phyloP scores from a whole-genome alignment of 2,797 vertebrate species.

The Tokudaia muenninki region DNA sequence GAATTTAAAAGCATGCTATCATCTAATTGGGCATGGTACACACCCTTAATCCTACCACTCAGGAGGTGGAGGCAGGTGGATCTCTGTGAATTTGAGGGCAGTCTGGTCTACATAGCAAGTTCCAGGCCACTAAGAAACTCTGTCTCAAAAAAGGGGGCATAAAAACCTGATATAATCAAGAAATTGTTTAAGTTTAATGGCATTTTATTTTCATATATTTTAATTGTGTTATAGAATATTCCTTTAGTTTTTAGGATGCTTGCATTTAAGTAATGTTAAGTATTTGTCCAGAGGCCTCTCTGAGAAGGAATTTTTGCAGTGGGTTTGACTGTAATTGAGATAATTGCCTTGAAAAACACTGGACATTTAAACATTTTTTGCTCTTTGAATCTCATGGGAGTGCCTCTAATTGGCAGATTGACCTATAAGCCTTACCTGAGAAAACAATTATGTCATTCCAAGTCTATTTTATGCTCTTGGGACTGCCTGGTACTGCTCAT shows the following conservation, averaged over 20 bases:
- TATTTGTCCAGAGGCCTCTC: neutral
- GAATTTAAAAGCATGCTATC: neutral
- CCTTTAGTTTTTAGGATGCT: neutral
- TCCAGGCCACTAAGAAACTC: neutral
- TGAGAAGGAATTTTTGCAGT: neutral
- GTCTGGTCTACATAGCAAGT: neutral
- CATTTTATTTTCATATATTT: neutral
- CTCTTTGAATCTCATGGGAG: neutral
- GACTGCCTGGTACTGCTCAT: neutral
- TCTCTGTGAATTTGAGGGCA: neutral
- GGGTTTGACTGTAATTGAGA: neutral
- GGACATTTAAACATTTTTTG: neutral
- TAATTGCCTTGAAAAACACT: neutral
- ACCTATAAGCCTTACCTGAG: neutral
- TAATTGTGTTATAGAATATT: neutral
- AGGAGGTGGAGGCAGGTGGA: neutral
- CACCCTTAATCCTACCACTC: neutral
- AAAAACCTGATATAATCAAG: neutral
- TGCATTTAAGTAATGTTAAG: slow-evolving; percentile 16
- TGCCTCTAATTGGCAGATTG: neutral
- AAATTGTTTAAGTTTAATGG: neutral
- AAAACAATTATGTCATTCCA: neutral
- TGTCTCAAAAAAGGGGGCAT: neutral
- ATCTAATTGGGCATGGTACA: neutral
- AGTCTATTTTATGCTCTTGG: neutral